Base-by-base conservation (phyloP, 2,113 vertebrate genomes). In the Montifringilla adamsi region DNA sequence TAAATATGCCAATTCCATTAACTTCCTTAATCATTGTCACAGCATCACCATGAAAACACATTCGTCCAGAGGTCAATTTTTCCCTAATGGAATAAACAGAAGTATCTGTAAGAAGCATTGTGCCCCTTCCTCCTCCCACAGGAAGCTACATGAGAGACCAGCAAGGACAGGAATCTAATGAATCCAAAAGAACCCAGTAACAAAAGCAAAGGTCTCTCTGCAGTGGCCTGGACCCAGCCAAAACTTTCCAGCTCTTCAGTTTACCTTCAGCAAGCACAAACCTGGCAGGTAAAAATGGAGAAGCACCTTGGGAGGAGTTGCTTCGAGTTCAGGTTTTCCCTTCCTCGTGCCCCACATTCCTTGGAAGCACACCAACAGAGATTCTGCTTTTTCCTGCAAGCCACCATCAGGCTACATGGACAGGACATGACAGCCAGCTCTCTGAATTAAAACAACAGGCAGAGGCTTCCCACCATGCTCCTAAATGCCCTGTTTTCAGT, bases 71-170 rank as follows among this genome's bases (percentile, higher is more conserved):
- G 14, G 15, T 87, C 33, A 78, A 12, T 81, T 81, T 77, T 94
- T 84, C 72, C 39, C 75, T 88, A 58, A 95, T 93, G 88, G n/a
- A 24, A 90, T 70, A 68, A 89, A 78, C 92, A 97, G 83, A 90
- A 88, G 18, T 67, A 83, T 85, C 74, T 73, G 30, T 77, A 74
- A 90, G n/a, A 87, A 83, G 18, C 4, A 7, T n/a, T 7, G 0
- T 77, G 50, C 9, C 12, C 81, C 47, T 84, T 67, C 21, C 33
- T 81, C 27, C 50, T 85, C 41, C 46, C 1, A 7, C 31, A 55
- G 35, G 90, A 83, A 56, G 12, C 59, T 55, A n/a, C 56, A 67
- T 4, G 8, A 79, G 14, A 90, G 15, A 39, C 39, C 56, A 75
- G 47, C 1, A 1, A 70, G 14, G 27, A 35, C 23, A 79, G 23